Evolutionary conservation across 1,140 invertebrate genomes (phyloP).

Genomic region (Geopemphigus sp.): DNA sequence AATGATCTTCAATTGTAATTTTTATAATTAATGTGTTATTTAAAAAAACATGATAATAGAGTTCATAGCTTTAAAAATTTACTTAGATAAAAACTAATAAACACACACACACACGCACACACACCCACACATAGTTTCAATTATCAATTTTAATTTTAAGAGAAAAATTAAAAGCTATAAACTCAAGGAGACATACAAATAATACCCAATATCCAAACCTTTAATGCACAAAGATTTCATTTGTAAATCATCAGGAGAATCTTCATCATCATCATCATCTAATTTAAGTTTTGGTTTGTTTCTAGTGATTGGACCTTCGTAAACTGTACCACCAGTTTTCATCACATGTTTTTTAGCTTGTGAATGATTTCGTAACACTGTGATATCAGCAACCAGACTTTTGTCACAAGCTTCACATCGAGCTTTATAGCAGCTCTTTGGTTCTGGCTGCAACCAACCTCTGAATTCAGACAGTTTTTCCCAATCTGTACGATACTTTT

Average conservation of each 20-base stretch:
- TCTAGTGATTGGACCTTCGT: constrained; percentile 37
- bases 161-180: constrained; percentile 35
- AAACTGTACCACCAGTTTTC: constrained; percentile 47
- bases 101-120: no score
- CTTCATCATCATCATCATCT: constrained; percentile 27
- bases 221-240: constrained; percentile 50
- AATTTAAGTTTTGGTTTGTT: constrained; percentile 39
- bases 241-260: constrained; percentile 47
- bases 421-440: constrained; percentile 51
- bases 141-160: neutral
- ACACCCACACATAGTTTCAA: neutral
- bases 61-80: constrained; percentile 33
- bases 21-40: neutral
- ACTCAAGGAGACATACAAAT: constrained; percentile 27
- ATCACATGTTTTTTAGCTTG: constrained; percentile 51
- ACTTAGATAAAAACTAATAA: neutral
- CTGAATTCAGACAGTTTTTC: constrained; percentile 51
- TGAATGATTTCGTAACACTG: constrained; percentile 51
- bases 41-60: constrained; percentile 12
- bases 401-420: constrained; percentile 52
- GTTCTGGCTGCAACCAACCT: constrained; percentile 49
- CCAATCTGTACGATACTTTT: constrained; percentile 52
- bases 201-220: constrained; percentile 44
- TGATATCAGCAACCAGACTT: constrained; percentile 51
- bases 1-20: constrained; percentile 47